Evolutionary conservation across 2,888 invertebrate species (phyloP), one percentile per base, ranked within the genome.

Genomic region (Ligdia adustata): DNA sequence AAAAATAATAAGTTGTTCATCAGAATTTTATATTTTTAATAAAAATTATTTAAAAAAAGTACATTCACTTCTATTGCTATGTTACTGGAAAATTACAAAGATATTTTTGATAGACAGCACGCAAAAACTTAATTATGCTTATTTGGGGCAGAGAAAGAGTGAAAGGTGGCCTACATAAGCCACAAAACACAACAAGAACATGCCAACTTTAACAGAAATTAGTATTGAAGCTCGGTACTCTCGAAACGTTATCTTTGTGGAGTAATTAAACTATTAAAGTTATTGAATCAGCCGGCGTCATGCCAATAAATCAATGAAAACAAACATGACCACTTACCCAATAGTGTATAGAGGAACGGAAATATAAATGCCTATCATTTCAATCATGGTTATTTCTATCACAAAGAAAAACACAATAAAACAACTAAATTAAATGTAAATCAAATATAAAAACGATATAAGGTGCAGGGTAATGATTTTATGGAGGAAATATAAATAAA

Each of bases 281-380:
- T 26, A 26, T 35, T 26, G 15, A 37, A 16, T 15, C 27, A 37
- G n/a, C 26, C 24, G 37, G 18, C 9, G 18, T 27, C 1, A 26
- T 7, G 26, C 35, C 12, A 18, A 37, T 11, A n/a, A n/a, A 32
- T 34, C 34, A 34, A 32, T 29, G 49, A 28, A 28, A 50, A 22
- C 22, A 22, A 22, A 22, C 7, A 22, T n/a, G 6, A 18, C 27
- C 7, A 82, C 86, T 85, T 76, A 86, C 86, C 62, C 74, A 55
- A 60, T 24, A 0, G 56, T 56, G 47, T 86, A 84, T 6, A 83
- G 46, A 57, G 73, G 75, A 60, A 80, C 66, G 57, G 74, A 73
- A 55, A 82, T 66, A 40, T 75, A 48, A 22, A 82, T 56, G 64
- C 80, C 79, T 52, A 54, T 39, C 18, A 69, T 50, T 37, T 76